A percentile compares a stretch with the other conserved stretches of the same genome.
These are phyloP conservation scores for Panopea generosa DNA, from an alignment of 2,888 invertebrate species.

Conservation along the genomic window DNA sequence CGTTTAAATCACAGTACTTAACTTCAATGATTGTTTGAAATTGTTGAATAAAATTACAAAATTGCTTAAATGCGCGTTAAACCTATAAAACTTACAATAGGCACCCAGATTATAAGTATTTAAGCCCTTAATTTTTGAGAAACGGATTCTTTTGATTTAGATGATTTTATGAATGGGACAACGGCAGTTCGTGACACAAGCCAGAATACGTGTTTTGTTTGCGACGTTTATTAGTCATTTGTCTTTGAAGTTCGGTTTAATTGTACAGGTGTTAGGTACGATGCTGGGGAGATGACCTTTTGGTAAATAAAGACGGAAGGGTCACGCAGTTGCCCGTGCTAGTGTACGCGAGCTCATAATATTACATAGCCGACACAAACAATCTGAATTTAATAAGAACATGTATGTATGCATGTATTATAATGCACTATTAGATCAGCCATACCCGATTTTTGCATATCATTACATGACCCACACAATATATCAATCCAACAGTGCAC, in stretches of 20 bases:
- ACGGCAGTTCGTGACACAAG: not conserved
- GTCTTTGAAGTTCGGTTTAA: not conserved
- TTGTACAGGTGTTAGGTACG: no score
- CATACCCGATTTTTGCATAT: no score
- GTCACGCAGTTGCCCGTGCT: no score
- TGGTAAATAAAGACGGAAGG: no score
- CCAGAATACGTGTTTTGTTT: not conserved
- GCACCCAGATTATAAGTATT: slow-evolving; percentile 8
- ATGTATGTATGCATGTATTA: no score
- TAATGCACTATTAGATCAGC: no score
- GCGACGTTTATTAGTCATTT: not conserved
- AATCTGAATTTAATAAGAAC: no score
- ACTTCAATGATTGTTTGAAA: slow-evolving; percentile 13
- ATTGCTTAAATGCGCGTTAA: slow-evolving; percentile 44
- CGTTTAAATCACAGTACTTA: not conserved
- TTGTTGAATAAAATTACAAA: slow-evolving; percentile 25
- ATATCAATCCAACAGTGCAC: no score
- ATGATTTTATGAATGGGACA: not conserved
- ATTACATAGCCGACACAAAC: no score
- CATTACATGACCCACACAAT: no score
- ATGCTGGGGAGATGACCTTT: no score
- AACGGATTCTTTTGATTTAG: slow-evolving; percentile 9
- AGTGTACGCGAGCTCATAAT: no score
- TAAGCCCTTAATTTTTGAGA: not conserved
- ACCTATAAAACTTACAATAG: slow-evolving; percentile 26